Evolutionary conservation across 2,888 invertebrate species (phyloP), one percentile per base, ranked within the genome.

Genomic region (Schrankia costaestrigalis): DNA sequence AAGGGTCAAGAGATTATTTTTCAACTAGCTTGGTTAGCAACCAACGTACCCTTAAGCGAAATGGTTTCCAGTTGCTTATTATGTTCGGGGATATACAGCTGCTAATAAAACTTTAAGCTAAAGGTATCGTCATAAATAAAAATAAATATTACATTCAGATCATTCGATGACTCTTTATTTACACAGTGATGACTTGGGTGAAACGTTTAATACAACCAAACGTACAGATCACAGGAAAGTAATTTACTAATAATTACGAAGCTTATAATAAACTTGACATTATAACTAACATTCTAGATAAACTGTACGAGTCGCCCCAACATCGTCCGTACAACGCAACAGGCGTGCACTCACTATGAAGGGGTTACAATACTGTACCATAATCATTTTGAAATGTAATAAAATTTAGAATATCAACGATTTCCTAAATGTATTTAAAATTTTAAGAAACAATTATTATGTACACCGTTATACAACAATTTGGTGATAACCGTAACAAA

Each of bases 141-240:
- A 83, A 71, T 56, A 61, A 22, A 10, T 21, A 18, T 43, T 80
- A 86, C 86, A 87, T 83, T 83, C 74, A 87, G 85, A 87, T 85
- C 80, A 79, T 83, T 82, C 81, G 79, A 85, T 84, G 83, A 80
- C 66, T 78, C 63, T 86, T 87, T 86, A 87, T 87, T 86, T 86
- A 87, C 84, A 85, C 63, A 77, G 73, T 83, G 79, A 74, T 74
- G 73, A 68, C 54, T 64, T 61, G 57, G 66, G 71, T 72, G 70
- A 75, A 54, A 71, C 56, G 61, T 67, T 66, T 62, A 71, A 70
- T 76, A 78, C 72, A 78, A 80, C 72, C 70, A 76, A 78, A 79
- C 58, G 53, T 75, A 73, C 55, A 72, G 72, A 78, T 79, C 76
- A 79, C 78, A 80, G 76, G 67, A 76, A 77, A 76, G 60, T 74